phyloP scores from a whole-genome alignment of 2,888 invertebrate species.

The Eudemis profundana region DNA sequence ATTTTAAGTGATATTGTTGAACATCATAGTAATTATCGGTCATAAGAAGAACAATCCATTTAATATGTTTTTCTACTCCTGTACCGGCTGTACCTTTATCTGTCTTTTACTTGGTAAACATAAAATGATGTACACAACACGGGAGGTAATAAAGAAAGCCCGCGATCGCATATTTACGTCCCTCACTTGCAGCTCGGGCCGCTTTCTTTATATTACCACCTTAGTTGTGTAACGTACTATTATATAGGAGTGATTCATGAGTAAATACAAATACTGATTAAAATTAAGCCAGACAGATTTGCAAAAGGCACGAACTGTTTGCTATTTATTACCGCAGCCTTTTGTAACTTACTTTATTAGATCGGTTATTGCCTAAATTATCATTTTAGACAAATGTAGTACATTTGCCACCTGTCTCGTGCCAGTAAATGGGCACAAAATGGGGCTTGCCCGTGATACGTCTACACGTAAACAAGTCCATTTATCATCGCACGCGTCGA shows the following conservation, averaged over 20 bases:
- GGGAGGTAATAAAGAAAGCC: too few species aligned
- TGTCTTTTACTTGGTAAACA: too few species aligned
- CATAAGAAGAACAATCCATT: too few species aligned
- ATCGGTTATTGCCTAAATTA: constrained; percentile 1
- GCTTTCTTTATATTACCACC: too few species aligned
- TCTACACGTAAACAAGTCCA: constrained; percentile 55
- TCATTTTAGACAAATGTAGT: constrained; percentile 8
- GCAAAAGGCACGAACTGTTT: neutral
- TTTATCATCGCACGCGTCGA: constrained; percentile 47
- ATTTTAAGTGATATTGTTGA: too few species aligned
- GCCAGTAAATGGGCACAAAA: constrained; percentile 11
- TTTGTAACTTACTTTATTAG: constrained; percentile 2
- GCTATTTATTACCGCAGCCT: neutral
- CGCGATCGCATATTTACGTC: too few species aligned
- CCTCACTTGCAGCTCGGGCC: too few species aligned
- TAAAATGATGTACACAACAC: too few species aligned
- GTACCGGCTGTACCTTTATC: too few species aligned
- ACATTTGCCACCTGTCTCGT: constrained; percentile 1
- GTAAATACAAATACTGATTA: neutral
- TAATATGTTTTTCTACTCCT: too few species aligned
- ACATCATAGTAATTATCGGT: too few species aligned
- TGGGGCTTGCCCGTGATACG: constrained; percentile 52
- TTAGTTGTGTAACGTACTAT: too few species aligned
- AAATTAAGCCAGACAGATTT: neutral
- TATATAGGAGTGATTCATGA: neutral